A percentile compares a stretch with the other conserved stretches of the same genome.
These are phyloP conservation scores for Grus americana DNA, from an alignment of 2,113 vertebrate genomes.

Conservation along the genomic window DNA sequence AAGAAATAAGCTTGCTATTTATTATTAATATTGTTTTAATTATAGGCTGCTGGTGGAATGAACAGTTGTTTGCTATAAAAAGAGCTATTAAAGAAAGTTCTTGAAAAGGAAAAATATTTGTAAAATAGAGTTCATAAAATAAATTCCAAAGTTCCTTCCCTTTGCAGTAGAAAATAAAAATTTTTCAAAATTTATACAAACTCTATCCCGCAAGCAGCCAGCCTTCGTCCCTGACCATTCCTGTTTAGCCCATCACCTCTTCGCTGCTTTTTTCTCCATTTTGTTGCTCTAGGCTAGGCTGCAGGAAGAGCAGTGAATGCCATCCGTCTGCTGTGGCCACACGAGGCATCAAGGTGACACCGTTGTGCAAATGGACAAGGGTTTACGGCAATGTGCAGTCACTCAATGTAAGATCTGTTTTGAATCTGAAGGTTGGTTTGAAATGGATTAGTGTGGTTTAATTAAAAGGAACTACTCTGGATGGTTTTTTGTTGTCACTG, in stretches of 20 bases:
- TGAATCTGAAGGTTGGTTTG: neutral
- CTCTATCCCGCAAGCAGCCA: fast-evolving
- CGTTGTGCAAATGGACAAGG: neutral
- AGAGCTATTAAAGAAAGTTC: neutral
- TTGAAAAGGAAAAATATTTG: neutral
- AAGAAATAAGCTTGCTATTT: neutral
- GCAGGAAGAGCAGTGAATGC: fast-evolving
- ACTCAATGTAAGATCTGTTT: neutral
- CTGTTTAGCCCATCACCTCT: neutral
- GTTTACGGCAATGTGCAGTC: neutral
- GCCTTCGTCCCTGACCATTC: neutral
- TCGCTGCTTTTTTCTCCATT: fast-evolving
- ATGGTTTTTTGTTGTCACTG: neutral
- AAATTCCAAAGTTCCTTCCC: neutral
- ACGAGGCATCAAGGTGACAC: fast-evolving
- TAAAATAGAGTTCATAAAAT: neutral
- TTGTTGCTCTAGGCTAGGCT: neutral
- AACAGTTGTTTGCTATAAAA: neutral
- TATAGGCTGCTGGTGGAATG: neutral
- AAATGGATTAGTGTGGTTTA: neutral
- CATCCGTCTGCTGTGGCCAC: neutral
- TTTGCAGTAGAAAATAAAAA: neutral
- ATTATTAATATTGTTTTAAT: neutral
- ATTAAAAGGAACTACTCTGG: neutral
- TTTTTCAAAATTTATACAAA: neutral